phyloP scores from a whole-genome alignment of 64 coral and sea anemone genomes.

The Pachyseris speciosa region DNA sequence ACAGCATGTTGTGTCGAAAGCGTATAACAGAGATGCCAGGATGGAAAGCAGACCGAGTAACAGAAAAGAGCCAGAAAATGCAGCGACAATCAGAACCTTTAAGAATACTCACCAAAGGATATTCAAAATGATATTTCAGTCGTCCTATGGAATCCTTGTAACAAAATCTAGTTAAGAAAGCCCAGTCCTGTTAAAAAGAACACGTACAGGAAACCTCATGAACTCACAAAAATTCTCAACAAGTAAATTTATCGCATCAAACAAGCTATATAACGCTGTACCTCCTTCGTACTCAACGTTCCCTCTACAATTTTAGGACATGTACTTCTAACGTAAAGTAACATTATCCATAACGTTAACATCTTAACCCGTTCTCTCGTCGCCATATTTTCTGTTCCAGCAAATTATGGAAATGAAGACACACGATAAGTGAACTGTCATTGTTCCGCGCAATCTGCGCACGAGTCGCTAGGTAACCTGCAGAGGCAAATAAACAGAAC shows the following conservation, averaged over 20 bases:
- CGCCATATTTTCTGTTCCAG: conserved; percentile 10
- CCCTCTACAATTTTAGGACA: conserved; percentile 26
- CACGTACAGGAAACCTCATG: not conserved
- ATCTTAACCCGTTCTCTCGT: not conserved
- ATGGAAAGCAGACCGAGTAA: too few species aligned
- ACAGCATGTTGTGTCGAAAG: too few species aligned
- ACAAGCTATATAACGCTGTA: not conserved
- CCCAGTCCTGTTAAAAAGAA: conserved; percentile 72
- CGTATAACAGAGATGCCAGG: too few species aligned
- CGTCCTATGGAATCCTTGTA: conserved; percentile 90
- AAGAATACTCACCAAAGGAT: conserved; percentile 71
- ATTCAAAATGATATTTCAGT: conserved; percentile 69
- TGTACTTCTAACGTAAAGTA: not conserved
- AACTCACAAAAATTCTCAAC: not conserved
- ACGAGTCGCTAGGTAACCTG: not conserved
- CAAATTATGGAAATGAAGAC: not conserved
- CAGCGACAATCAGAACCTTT: too few species aligned
- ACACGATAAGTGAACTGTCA: not conserved
- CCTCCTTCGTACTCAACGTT: not conserved
- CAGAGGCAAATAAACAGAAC: not conserved
- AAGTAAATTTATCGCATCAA: not conserved
- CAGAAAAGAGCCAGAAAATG: too few species aligned
- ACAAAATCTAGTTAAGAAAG: conserved; percentile 88
- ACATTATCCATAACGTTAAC: not conserved
- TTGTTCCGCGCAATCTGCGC: not conserved